A percentile compares a stretch with the other conserved stretches of the same genome.
Conservation (phyloP, 2,113 vertebrate genomes). For the Ceyx cyanopectus region DNA sequence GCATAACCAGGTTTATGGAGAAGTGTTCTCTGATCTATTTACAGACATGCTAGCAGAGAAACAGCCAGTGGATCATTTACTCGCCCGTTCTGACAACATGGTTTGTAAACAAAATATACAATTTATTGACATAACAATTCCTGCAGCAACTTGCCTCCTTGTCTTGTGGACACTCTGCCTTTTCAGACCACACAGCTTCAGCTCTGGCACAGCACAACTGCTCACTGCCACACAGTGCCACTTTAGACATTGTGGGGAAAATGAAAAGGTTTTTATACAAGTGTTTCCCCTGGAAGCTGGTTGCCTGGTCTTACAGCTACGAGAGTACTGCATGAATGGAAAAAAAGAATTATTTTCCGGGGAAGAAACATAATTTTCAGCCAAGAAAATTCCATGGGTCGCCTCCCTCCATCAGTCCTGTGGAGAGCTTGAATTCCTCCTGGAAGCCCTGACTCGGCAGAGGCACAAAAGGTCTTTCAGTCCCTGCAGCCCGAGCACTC, state of each 20-base stretch:
- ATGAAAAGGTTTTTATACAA: not conserved
- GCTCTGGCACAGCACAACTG: not conserved
- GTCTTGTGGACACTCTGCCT: not conserved
- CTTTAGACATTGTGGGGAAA: not conserved
- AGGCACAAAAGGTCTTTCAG: not conserved
- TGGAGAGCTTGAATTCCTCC: constrained; percentile 14
- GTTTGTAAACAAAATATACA: not conserved
- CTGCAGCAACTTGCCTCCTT: not conserved
- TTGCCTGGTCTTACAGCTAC: not conserved
- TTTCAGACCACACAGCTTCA: not conserved
- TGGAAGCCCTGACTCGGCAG: not conserved
- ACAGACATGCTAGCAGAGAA: not conserved
- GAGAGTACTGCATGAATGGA: constrained; percentile 30
- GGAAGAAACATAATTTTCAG: constrained; percentile 47
- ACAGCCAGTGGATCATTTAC: not conserved
- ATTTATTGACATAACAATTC: not conserved
- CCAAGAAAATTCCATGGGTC: constrained; percentile 21
- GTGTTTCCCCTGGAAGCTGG: constrained; percentile 13
- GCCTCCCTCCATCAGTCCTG: not conserved
- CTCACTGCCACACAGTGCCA: not conserved
- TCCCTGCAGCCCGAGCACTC: not conserved
- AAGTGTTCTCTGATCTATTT: not conserved
- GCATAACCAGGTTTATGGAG: not conserved
- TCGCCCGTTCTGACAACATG: not conserved
- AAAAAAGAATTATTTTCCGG: constrained; percentile 48